phyloP scores from a whole-genome alignment of 2,113 vertebrate genomes.

The Rhea americana region DNA sequence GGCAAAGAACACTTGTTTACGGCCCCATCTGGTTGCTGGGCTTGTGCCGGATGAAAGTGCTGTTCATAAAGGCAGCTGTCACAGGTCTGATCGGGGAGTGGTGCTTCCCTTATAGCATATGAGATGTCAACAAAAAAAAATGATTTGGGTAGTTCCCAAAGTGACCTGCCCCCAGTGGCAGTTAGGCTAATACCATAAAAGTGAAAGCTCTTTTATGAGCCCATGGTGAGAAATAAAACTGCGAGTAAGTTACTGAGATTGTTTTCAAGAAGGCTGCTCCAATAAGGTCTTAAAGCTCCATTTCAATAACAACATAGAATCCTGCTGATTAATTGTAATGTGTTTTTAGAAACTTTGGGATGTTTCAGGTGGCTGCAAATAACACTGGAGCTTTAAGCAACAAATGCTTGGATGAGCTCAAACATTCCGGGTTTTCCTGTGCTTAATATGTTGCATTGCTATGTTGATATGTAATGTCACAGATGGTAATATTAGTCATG shows the following conservation, averaged over 20 bases:
- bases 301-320: constrained; percentile 41
- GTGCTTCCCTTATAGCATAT: background rate
- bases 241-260: background rate
- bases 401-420: constrained; percentile 75
- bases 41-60: background rate
- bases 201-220: background rate
- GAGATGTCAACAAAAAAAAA: background rate
- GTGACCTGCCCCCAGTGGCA: background rate
- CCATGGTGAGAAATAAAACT: constrained; percentile 24
- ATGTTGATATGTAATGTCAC: constrained; percentile 84
- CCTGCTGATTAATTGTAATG: constrained; percentile 50
- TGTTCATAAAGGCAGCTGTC: background rate
- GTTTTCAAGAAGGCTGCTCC: constrained; percentile 1
- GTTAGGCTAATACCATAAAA: background rate
- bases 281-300: background rate
- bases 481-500: constrained; percentile 86
- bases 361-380: constrained; percentile 73
- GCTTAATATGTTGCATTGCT: constrained; percentile 82
- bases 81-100: background rate
- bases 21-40: background rate
- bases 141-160: background rate
- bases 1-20: background rate
- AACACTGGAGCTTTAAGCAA: constrained; percentile 69
- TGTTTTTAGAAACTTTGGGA: constrained; percentile 44
- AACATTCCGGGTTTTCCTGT: constrained; percentile 77